Percentiles rank a stretch among this genome's conserved stretches.
phyloP scores from a whole-genome alignment of 2,113 vertebrate genomes.

The Petrocephalus zakoni region DNA sequence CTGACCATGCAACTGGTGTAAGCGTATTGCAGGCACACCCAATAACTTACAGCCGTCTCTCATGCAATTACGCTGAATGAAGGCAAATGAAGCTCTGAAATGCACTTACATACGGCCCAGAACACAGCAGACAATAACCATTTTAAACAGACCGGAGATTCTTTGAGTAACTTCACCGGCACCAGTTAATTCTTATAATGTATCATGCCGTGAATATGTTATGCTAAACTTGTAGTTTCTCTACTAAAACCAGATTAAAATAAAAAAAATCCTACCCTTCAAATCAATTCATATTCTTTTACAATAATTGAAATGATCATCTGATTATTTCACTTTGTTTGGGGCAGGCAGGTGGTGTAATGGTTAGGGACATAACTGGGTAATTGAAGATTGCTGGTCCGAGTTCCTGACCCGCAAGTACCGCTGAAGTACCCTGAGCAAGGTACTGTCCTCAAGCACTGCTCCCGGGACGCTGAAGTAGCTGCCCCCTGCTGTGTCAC shows the following conservation, averaged over 20 bases:
- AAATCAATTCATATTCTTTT: background rate
- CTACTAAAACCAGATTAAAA: background rate
- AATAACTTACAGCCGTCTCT: background rate
- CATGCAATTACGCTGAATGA: slow-evolving; percentile 6
- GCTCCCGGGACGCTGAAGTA: too few species aligned
- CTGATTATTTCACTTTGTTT: too few species aligned
- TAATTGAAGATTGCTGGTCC: too few species aligned
- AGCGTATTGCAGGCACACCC: background rate
- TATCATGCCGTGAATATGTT: background rate
- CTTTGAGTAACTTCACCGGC: background rate
- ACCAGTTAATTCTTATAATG: background rate
- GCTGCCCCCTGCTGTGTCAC: too few species aligned
- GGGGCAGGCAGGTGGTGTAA: too few species aligned
- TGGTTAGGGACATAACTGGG: too few species aligned
- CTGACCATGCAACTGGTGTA: background rate
- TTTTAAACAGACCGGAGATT: background rate
- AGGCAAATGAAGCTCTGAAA: slow-evolving; percentile 10
- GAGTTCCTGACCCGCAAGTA: too few species aligned
- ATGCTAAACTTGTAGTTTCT: background rate
- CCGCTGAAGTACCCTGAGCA: too few species aligned
- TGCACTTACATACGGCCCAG: background rate
- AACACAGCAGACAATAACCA: background rate
- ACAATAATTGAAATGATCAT: background rate
- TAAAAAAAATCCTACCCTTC: background rate
- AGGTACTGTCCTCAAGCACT: too few species aligned